phyloP scores from a whole-genome alignment of 2,797 vertebrate species.

The Notolabrus celidotus region DNA sequence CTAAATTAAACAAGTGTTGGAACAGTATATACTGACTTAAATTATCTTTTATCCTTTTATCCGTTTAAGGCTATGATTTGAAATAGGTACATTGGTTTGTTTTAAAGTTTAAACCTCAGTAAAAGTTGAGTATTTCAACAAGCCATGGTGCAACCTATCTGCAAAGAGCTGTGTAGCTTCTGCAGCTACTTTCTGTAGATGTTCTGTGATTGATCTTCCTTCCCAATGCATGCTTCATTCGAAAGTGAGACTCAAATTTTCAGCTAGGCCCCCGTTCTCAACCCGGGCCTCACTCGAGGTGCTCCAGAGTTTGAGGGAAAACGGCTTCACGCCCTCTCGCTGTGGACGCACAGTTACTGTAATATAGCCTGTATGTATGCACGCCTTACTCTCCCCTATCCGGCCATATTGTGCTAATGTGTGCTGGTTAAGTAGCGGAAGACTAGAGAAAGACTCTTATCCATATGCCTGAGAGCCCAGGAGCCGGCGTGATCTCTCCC shows the following conservation, averaged over 20 bases:
- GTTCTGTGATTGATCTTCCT: background rate
- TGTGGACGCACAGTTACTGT: constrained; percentile 38
- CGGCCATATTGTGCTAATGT: constrained; percentile 77
- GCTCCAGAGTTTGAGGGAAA: constrained; percentile 40
- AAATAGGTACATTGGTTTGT: too few relatives aligned
- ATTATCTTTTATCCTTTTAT: too few relatives aligned
- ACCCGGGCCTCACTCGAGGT: constrained; percentile 25
- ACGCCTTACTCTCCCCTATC: constrained; percentile 53
- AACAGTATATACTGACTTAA: too few relatives aligned
- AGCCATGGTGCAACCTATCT: background rate
- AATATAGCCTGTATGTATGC: constrained; percentile 65
- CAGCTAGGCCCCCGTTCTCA: too few relatives aligned
- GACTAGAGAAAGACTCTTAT: constrained; percentile 75
- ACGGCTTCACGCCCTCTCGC: constrained; percentile 42
- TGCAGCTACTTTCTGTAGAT: background rate
- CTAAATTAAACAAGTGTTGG: too few relatives aligned
- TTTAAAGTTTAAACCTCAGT: too few relatives aligned
- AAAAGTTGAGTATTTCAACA: background rate
- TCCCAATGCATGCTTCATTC: background rate
- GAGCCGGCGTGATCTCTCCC: constrained; percentile 64
- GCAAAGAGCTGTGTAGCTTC: background rate
- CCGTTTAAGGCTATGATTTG: too few relatives aligned
- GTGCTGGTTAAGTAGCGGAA: constrained; percentile 75
- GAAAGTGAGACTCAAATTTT: constrained; percentile 1
- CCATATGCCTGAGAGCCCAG: constrained; percentile 77